These are phyloP conservation scores for Rhagonycha fulva DNA, from an alignment of 2,888 invertebrate genomes.

Conservation along the genomic window DNA sequence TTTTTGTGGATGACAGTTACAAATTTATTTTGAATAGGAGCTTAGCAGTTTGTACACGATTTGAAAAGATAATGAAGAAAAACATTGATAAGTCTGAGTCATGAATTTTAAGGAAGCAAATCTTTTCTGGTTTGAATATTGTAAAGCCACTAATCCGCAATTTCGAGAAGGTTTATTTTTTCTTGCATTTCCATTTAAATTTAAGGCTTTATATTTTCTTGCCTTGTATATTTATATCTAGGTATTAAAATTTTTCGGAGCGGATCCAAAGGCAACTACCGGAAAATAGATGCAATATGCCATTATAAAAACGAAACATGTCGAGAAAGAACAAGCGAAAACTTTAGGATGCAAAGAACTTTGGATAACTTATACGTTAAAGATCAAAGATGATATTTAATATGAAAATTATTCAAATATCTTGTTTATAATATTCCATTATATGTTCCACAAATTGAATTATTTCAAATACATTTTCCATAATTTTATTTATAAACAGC, in stretches of 20 bases:
- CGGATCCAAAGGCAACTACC: conserved; percentile 26
- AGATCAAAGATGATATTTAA: conserved; percentile 5
- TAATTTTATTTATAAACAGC: neutral
- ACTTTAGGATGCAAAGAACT: conserved; percentile 7
- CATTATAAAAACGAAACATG: conserved; percentile 27
- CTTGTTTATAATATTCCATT: neutral
- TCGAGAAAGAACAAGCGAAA: conserved; percentile 8
- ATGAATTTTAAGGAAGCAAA: conserved; percentile 28
- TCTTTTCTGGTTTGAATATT: conserved; percentile 25
- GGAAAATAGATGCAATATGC: conserved; percentile 28
- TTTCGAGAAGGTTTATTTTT: conserved; percentile 26
- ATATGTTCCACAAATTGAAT: neutral
- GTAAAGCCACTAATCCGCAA: conserved; percentile 31
- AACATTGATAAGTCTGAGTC: conserved; percentile 26
- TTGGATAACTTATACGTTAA: conserved; percentile 1
- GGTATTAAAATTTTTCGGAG: conserved; percentile 28
- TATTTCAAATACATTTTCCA: neutral
- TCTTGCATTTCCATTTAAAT: conserved; percentile 29
- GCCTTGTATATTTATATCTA: conserved; percentile 12
- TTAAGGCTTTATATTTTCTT: conserved; percentile 27
- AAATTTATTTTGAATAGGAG: conserved; percentile 12
- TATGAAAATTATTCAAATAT: neutral
- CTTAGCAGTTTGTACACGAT: conserved; percentile 18
- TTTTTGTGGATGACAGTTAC: neutral
- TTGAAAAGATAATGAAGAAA: conserved; percentile 25